Percentiles rank a stretch among this genome's conserved stretches.
Evolutionary conservation across 2,888 invertebrate species (phyloP).

Genomic region (Sarcophaga carnaria): DNA sequence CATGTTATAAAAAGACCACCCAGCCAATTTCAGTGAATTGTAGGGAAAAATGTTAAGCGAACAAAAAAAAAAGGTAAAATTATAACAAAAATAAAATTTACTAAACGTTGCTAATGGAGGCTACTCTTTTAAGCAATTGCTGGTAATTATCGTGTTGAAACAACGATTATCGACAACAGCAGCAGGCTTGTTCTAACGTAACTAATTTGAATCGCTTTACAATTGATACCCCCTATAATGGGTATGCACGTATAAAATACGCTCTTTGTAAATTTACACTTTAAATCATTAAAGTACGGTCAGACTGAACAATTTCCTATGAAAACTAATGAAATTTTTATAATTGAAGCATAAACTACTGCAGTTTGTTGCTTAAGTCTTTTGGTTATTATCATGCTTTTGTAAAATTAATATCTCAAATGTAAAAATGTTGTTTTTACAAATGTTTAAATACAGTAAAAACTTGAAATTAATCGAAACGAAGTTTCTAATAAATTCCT

Average conservation of each 20-base stretch:
- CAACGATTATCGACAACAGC: constrained; percentile 51
- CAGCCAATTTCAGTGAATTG: constrained; percentile 40
- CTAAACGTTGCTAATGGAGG: constrained; percentile 49
- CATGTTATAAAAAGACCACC: constrained; percentile 52
- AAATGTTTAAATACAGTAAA: too few relatives aligned
- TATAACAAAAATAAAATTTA: constrained; percentile 48
- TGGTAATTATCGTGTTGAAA: constrained; percentile 61
- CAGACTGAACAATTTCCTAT: neutral
- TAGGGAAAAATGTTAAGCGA: neutral
- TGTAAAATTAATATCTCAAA: too few relatives aligned
- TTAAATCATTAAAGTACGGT: neutral
- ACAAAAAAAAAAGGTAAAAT: neutral
- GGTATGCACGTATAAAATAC: constrained; percentile 14
- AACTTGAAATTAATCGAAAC: too few relatives aligned
- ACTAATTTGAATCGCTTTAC: constrained; percentile 54
- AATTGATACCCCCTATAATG: constrained; percentile 54
- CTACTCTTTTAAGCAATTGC: constrained; percentile 28
- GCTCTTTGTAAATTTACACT: neutral
- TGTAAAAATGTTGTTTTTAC: too few relatives aligned
- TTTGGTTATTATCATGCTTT: neutral
- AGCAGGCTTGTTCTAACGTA: constrained; percentile 33
- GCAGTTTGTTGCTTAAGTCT: neutral
- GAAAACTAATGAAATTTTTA: too few relatives aligned
- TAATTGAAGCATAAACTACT: neutral
- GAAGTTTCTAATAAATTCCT: too few relatives aligned